phyloP scores from a whole-genome alignment of 2,888 invertebrate species.

The Ypsolopha sequella region DNA sequence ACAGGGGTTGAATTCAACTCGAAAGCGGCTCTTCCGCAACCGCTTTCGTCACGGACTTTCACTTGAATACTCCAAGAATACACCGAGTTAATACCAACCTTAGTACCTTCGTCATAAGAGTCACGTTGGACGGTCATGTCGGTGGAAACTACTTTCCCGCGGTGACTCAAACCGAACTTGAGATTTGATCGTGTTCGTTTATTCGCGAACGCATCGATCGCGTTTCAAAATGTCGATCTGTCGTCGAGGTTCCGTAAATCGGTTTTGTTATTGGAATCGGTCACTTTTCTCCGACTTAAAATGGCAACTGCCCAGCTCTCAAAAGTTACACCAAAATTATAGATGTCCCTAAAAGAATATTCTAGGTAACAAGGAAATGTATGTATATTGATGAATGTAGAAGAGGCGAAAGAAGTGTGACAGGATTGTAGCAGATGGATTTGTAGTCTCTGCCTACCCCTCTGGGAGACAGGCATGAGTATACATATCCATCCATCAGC shows the following conservation, averaged over 20 bases:
- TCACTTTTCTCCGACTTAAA: not conserved
- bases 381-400: no score
- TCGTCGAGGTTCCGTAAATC: not conserved
- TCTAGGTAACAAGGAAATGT: no score
- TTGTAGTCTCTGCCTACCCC: no score
- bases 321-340: no score
- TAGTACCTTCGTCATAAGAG: not conserved
- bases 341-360: no score
- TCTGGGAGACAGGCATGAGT: no score
- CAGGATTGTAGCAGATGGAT: no score
- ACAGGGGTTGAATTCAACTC: not conserved
- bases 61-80: constrained; percentile 13
- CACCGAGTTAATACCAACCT: not conserved
- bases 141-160: not conserved
- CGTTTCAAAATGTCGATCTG: not conserved
- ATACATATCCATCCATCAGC: no score
- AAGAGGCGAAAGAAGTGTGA: no score
- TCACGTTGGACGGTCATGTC: not conserved
- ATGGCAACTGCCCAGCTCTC: no score
- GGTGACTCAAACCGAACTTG: not conserved
- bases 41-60: constrained; percentile 28
- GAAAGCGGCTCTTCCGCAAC: constrained; percentile 32
- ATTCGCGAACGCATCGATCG: not conserved
- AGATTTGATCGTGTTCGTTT: not conserved
- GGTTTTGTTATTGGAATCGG: not conserved